phyloP scores from a whole-genome alignment of 2,797 vertebrate genomes.

The Dendrocincla fuliginosa region DNA sequence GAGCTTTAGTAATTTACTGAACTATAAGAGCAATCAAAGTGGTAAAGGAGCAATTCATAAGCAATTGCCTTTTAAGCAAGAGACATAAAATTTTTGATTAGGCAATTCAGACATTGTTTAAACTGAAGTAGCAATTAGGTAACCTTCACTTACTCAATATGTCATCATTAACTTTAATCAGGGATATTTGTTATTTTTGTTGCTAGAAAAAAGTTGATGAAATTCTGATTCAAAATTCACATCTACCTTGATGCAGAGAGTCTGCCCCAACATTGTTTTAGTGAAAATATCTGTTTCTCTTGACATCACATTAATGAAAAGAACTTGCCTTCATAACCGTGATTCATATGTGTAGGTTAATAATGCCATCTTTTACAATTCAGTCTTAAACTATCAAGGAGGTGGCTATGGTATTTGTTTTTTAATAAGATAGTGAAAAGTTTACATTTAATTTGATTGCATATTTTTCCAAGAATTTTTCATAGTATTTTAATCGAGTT shows the following conservation, averaged over 20 bases:
- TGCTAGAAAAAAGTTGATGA: slow-evolving; percentile 14
- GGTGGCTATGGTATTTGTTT: neutral
- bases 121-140: slow-evolving; percentile 25
- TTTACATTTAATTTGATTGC: neutral
- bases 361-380: neutral
- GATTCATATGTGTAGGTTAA: neutral
- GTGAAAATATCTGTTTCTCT: slow-evolving; percentile 5
- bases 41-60: neutral
- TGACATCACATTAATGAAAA: slow-evolving; percentile 25
- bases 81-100: slow-evolving; percentile 30
- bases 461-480: neutral
- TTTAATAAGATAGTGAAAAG: neutral
- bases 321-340: neutral
- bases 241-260: neutral
- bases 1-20: neutral
- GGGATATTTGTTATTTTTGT: slow-evolving; percentile 5
- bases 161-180: slow-evolving; percentile 60
- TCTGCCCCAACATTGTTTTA: neutral
- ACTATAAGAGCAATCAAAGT: slow-evolving; percentile 1
- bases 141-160: slow-evolving; percentile 47
- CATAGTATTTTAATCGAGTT: neutral
- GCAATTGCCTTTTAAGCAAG: slow-evolving; percentile 26
- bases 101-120: slow-evolving; percentile 50
- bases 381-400: neutral
- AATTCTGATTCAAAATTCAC: slow-evolving; percentile 20